Evolutionary conservation across 53 echinoderm and acorn worm genomes (phyloP).

Genomic region (Echinometra lucunter): DNA sequence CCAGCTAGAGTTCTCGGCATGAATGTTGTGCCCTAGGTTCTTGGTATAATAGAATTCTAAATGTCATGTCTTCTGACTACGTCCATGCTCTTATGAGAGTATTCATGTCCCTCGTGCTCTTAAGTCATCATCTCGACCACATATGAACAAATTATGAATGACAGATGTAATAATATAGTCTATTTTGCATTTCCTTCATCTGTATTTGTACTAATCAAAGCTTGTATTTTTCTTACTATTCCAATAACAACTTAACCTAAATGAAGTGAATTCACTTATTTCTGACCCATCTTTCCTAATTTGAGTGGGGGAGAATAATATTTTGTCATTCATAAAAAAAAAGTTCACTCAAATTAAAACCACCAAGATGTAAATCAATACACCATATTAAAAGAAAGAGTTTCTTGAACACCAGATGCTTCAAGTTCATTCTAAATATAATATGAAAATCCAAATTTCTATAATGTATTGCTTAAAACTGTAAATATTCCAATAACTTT

Average conservation of each 20-base stretch:
- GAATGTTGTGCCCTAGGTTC: constrained; percentile 6
- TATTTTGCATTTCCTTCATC: background rate
- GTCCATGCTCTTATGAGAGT: background rate
- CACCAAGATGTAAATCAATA: background rate
- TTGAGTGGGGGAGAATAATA: background rate
- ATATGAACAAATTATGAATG: constrained; percentile 17
- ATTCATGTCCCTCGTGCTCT: background rate
- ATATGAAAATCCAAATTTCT: too few species aligned
- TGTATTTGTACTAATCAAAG: background rate
- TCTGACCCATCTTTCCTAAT: background rate
- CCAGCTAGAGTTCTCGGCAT: constrained; percentile 32
- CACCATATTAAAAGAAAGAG: too few species aligned
- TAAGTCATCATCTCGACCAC: background rate
- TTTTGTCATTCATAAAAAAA: background rate
- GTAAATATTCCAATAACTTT: too few species aligned
- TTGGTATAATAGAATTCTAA: constrained; percentile 18
- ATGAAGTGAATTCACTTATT: background rate
- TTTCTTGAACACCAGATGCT: too few species aligned
- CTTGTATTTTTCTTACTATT: background rate
- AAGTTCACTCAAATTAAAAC: background rate
- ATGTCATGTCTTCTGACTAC: background rate
- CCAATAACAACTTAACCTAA: background rate
- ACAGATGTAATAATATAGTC: constrained; percentile 29
- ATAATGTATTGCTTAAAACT: too few species aligned
- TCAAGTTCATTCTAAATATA: too few species aligned